These are phyloP conservation scores for Pangasius larnaudii DNA, from an alignment of 2,797 vertebrate genomes.

Conservation along the genomic window DNA sequence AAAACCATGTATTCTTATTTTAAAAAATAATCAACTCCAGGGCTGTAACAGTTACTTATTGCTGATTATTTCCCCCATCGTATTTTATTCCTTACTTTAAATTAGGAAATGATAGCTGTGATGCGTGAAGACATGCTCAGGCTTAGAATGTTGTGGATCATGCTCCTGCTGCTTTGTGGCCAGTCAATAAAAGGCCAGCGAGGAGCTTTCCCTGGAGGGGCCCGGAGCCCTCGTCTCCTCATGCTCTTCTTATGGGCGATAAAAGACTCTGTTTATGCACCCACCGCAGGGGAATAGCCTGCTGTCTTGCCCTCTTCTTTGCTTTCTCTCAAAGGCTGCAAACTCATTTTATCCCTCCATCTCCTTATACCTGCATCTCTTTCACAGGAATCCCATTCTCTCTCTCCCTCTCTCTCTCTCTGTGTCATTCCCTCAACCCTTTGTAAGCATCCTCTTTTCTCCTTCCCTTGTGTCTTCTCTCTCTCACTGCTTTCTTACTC, in stretches of 20 bases:
- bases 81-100: background rate
- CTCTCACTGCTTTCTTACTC: constrained; percentile 23
- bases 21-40: background rate
- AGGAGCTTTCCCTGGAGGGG: constrained; percentile 55
- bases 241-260: constrained; percentile 56
- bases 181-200: constrained; percentile 58
- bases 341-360: constrained; percentile 55
- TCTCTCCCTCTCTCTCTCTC: constrained; percentile 59
- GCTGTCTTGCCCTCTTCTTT: constrained; percentile 52
- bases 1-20: background rate
- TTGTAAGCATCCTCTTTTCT: constrained; percentile 44
- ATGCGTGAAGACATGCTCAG: constrained; percentile 5
- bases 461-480: constrained; percentile 31
- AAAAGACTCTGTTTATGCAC: constrained; percentile 62
- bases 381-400: constrained; percentile 61
- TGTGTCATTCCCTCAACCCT: constrained; percentile 53
- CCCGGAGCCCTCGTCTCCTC: constrained; percentile 54
- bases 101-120: constrained; percentile 1
- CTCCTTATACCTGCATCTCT: constrained; percentile 56
- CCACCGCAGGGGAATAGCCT: constrained; percentile 56
- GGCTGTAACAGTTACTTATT: background rate
- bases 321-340: constrained; percentile 49
- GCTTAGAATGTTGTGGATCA: constrained; percentile 16
- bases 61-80: background rate
- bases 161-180: constrained; percentile 52